Percentiles rank a stretch among this genome's conserved stretches.
Conservation (phyloP, 2,113 vertebrate genomes). For the Aviceda subcristata region DNA sequence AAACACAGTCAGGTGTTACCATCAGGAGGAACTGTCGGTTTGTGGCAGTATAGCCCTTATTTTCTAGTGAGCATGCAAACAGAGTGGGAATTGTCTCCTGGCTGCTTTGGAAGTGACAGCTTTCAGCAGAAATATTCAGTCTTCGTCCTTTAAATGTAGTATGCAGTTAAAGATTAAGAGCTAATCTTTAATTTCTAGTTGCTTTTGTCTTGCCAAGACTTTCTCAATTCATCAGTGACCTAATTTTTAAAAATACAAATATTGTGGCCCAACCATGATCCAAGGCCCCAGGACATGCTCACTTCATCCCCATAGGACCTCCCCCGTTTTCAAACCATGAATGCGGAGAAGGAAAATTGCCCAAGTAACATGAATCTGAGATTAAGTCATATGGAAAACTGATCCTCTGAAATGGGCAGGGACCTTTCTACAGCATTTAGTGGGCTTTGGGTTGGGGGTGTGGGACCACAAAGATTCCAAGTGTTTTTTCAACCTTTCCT, state of each 20-base stretch:
- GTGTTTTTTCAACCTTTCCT: not conserved
- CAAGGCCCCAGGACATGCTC: not conserved
- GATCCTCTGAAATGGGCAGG: not conserved
- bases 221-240: not conserved
- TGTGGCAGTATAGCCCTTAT: not conserved
- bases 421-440: constrained; percentile 7
- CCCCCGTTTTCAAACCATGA: not conserved
- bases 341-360: not conserved
- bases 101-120: not conserved
- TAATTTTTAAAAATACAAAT: not conserved
- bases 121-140: not conserved
- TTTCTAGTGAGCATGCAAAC: not conserved
- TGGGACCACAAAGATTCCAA: not conserved
- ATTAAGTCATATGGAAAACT: not conserved
- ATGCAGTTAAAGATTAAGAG: not conserved
- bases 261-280: not conserved
- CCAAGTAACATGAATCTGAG: not conserved
- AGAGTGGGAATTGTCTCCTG: not conserved
- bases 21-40: not conserved
- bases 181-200: not conserved
- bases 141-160: not conserved
- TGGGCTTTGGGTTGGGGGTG: not conserved
- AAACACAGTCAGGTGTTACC: not conserved
- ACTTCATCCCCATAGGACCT: not conserved
- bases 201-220: not conserved